Base-by-base conservation (phyloP, 1,140 invertebrate species). In the Homarus americanus region DNA sequence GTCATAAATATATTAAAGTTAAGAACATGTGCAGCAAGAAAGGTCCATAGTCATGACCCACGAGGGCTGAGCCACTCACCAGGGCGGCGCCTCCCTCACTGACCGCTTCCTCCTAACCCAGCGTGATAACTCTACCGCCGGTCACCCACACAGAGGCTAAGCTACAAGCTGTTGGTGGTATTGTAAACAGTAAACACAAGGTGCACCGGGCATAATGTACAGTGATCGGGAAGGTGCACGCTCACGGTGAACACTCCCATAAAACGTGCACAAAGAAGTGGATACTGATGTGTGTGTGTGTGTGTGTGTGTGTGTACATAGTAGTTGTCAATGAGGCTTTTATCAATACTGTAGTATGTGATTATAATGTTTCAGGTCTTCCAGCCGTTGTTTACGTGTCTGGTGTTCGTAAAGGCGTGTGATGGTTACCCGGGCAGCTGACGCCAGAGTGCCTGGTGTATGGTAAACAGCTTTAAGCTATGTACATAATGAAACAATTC, bases 391-490 rank as follows among this genome's bases (percentile, higher is more conserved):
- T 80, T n/a, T n/a, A 53, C 28, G 24, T n/a, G 17, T 80, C 28
- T 28, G 40, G 20, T 40, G 73, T 76, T 78, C 15, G 10, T 80
- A 28, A 69, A 49, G 28, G 75, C 40, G 28, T 53, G 49, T 90
- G 44, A 76, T 75, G 20, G 32, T 53, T 90, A 38, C 38, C 32
- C 28, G 24, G 34, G 44, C 32, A 66, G 38, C 28, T 40, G 15
- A 82, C 80, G 78, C 88, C 84, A 36, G 34, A 90, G 88, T 90
- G 88, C 72, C 88, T 83, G 80, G 80, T 84, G 76, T 75, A 84
- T 90, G 88, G 88, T 90, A 90, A 90, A 90, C 88, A 90, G 88
- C 88, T 90, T 90, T 90, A 90, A 90, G 88, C 88, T 90, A 90
- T 90, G 88, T 90, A 90, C 76, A 90, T 90, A 90, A 75, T 4